Percentiles rank a stretch among this genome's conserved stretches.
These are phyloP conservation scores for Athripsodes cinereus DNA, from an alignment of 2,888 invertebrate species.

Conservation along the genomic window DNA sequence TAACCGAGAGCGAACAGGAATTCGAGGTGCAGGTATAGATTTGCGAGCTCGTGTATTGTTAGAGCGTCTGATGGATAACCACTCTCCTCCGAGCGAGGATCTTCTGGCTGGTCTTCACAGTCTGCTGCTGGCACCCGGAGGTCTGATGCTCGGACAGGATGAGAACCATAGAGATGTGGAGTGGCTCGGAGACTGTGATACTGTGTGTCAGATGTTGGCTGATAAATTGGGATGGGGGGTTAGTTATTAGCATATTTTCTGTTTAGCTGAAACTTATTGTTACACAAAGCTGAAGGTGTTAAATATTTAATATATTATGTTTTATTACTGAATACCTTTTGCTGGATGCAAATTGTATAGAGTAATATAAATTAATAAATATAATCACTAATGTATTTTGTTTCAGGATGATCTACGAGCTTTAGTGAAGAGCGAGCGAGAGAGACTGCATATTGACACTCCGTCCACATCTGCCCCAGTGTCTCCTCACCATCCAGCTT, in stretches of 20 bases:
- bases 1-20: conserved; percentile 73
- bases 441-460: conserved; percentile 41
- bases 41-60: conserved; percentile 20
- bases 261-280: no score
- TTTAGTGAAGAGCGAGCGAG: conserved; percentile 52
- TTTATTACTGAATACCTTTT: no score
- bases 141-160: conserved; percentile 38
- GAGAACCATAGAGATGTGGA: conserved; percentile 61
- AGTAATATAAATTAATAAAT: no score
- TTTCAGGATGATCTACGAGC: conserved; percentile 56
- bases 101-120: conserved; percentile 32
- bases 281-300: no score
- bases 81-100: conserved; percentile 29
- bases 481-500: background rate
- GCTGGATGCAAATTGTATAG: no score
- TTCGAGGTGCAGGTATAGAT: conserved; percentile 10
- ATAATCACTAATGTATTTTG: conserved; percentile 6
- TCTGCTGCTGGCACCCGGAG: conserved; percentile 44
- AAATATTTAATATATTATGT: no score
- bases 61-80: conserved; percentile 1
- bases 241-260: conserved; percentile 34
- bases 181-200: conserved; percentile 77
- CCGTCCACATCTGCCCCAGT: conserved; percentile 29
- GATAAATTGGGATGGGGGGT: conserved; percentile 76
- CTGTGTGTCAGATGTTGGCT: conserved; percentile 67